phyloP scores from a whole-genome alignment of 2,888 invertebrate genomes.

The Eremobia ochroleuca region DNA sequence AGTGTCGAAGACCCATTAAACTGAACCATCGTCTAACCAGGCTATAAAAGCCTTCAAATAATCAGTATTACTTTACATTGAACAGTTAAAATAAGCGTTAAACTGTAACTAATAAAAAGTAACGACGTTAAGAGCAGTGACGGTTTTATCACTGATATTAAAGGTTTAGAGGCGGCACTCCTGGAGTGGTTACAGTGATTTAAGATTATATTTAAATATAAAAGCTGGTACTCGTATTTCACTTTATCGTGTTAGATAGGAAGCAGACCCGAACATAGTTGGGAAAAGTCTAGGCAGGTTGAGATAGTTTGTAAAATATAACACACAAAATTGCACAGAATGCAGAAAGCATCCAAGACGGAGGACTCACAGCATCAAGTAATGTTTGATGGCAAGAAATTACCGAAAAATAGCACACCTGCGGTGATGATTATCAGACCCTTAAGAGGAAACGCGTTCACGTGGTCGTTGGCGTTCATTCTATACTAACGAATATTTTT shows the following conservation, averaged over 20 bases:
- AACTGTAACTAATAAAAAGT: constrained; percentile 44
- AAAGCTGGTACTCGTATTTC: neutral
- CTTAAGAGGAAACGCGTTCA: no score
- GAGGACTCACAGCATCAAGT: no score
- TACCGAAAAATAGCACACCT: no score
- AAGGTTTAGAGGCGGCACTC: constrained; percentile 7
- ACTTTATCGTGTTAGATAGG: neutral
- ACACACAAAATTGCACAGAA: neutral
- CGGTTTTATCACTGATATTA: constrained; percentile 17
- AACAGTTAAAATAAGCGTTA: constrained; percentile 36
- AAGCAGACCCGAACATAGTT: neutral
- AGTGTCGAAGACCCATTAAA: constrained; percentile 9
- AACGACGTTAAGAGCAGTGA: constrained; percentile 21
- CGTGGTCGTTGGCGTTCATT: no score
- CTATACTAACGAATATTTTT: no score
- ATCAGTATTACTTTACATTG: constrained; percentile 39
- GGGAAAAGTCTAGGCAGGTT: neutral
- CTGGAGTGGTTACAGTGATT: neutral
- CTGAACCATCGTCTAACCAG: constrained; percentile 13
- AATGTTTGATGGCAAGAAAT: no score
- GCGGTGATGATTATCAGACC: no score
- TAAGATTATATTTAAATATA: neutral
- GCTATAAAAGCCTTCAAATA: constrained; percentile 44
- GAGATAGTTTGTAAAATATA: neutral
- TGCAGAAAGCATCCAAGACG: neutral